These are phyloP conservation scores for Eupithecia insigniata DNA, from an alignment of 2,888 invertebrate species.

Conservation along the genomic window DNA sequence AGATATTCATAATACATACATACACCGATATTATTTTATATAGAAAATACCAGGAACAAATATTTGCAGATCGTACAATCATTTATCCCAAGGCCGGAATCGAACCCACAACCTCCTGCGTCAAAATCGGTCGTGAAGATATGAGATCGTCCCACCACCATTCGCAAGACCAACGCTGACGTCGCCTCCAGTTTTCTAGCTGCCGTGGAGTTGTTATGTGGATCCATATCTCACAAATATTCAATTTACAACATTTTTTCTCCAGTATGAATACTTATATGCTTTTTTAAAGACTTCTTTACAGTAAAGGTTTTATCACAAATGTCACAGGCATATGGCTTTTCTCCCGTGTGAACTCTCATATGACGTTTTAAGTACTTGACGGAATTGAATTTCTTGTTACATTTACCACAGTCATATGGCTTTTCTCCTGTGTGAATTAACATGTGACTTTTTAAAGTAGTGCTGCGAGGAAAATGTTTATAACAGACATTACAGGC, in stretches of 20 bases:
- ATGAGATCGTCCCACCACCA: background rate
- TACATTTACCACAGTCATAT: conserved; percentile 32
- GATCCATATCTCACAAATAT: background rate
- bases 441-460: conserved; percentile 33
- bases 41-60: no score
- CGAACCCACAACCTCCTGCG: no score
- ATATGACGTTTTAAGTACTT: conserved; percentile 35
- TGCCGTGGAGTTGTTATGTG: background rate
- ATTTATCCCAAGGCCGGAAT: no score
- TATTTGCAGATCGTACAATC: no score
- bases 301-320: conserved; percentile 37
- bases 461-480: conserved; percentile 33
- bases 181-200: background rate
- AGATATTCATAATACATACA: no score
- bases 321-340: conserved; percentile 31
- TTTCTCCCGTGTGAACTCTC: conserved; percentile 32
- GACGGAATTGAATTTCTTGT: conserved; percentile 31
- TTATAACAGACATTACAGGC: conserved; percentile 29
- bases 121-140: no score
- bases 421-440: conserved; percentile 33
- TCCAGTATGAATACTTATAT: conserved; percentile 31
- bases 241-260: conserved; percentile 16
- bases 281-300: conserved; percentile 34
- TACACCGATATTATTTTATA: no score
- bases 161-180: background rate